A percentile compares a stretch with the other conserved stretches of the same genome.
phyloP scores from a whole-genome alignment of 2,113 vertebrate species.

The Paedocypris sp. region DNA sequence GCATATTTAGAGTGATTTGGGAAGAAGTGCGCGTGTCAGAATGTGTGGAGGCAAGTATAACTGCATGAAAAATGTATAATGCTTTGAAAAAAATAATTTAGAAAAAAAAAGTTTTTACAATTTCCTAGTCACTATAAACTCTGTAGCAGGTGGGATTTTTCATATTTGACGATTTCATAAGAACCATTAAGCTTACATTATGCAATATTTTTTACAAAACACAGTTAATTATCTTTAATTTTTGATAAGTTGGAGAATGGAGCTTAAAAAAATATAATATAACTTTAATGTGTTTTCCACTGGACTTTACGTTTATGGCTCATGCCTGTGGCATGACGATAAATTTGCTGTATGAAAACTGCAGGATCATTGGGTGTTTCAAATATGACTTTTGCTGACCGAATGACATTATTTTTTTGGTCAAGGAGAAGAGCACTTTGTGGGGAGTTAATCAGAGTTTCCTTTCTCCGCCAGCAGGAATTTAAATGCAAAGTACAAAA shows the following conservation, averaged over 20 bases:
- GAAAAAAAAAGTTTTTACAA: too few species aligned
- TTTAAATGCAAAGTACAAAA: slow-evolving; percentile 28
- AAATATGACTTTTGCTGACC: slow-evolving; percentile 64
- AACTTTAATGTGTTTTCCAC: slow-evolving; percentile 49
- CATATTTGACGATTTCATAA: too few species aligned
- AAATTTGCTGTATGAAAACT: slow-evolving; percentile 64
- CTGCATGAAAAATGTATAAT: slow-evolving; percentile 21
- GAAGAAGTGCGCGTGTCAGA: too few species aligned
- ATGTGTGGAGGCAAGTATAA: slow-evolving; percentile 32
- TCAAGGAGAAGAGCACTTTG: slow-evolving; percentile 57
- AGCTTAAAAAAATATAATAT: too few species aligned
- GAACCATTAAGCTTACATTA: too few species aligned
- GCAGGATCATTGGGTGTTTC: slow-evolving; percentile 58
- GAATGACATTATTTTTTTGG: slow-evolving; percentile 69
- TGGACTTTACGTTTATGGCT: slow-evolving; percentile 62
- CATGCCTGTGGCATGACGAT: slow-evolving; percentile 70
- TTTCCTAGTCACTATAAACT: too few species aligned
- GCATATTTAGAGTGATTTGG: too few species aligned
- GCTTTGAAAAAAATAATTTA: too few species aligned
- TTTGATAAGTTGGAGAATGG: too few species aligned
- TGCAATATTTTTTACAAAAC: too few species aligned
- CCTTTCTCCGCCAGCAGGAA: slow-evolving; percentile 39
- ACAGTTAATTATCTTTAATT: too few species aligned
- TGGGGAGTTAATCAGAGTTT: slow-evolving; percentile 57
- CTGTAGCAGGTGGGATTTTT: too few species aligned